A percentile compares a stretch with the other conserved stretches of the same genome.
Conservation (phyloP, 2,113 vertebrate species). For the Pelodiscus sinensis region DNA sequence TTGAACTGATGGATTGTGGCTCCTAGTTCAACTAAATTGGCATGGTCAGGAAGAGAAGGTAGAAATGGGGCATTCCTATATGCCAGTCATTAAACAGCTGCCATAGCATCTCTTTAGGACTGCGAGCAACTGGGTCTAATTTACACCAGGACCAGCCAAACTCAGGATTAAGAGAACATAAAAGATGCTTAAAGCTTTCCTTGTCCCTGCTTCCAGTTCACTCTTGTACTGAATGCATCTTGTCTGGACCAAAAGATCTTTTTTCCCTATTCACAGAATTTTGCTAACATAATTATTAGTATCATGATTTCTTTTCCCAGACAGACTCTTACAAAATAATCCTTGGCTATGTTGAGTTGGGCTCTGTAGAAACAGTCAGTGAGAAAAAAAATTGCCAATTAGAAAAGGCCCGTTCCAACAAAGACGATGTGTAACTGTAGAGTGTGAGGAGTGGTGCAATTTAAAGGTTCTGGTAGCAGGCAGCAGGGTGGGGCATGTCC, state of each 20-base stretch:
- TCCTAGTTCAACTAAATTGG: background rate
- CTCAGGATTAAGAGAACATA: background rate
- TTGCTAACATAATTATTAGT: background rate
- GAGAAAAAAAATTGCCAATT: background rate
- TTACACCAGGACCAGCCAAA: background rate
- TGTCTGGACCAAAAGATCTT: background rate
- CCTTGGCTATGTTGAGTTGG: background rate
- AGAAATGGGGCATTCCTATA: too few relatives aligned
- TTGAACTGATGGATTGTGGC: background rate
- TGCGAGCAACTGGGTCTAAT: background rate
- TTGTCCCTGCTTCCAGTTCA: background rate
- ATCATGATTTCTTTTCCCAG: background rate
- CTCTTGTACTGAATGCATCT: background rate
- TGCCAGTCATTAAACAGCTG: background rate
- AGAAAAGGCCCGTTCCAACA: background rate
- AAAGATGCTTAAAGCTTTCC: background rate
- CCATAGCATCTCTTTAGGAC: background rate
- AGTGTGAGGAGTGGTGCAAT: too few relatives aligned
- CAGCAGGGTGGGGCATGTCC: too few relatives aligned
- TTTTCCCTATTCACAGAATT: background rate
- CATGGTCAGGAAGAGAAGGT: too few relatives aligned
- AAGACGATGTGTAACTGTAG: too few relatives aligned
- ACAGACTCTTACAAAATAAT: background rate
- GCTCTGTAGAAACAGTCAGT: slow-evolving; percentile 3
- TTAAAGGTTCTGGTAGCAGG: too few relatives aligned